Percentiles rank a stretch among this genome's conserved stretches.
Evolutionary conservation across 2,797 vertebrate species (phyloP).

Genomic region (Cyprinella venusta): DNA sequence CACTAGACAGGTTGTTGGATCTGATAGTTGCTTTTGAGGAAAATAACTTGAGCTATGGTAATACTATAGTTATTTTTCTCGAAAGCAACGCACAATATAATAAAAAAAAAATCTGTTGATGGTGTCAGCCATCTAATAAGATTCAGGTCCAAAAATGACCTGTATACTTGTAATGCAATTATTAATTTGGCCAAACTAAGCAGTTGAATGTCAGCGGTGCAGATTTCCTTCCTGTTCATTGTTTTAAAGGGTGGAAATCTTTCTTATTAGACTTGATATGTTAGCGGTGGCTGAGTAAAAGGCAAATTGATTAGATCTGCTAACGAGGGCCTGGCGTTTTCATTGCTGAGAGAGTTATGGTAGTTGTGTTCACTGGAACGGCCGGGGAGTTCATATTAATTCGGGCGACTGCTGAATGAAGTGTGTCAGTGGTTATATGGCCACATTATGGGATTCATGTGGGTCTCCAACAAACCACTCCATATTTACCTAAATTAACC

Average conservation of each 20-base stretch:
- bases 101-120: not conserved
- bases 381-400: not conserved
- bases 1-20: too few species aligned
- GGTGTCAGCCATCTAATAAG: not conserved
- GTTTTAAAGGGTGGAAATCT: conserved; percentile 27
- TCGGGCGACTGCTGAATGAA: conserved; percentile 2
- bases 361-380: not conserved
- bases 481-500: conserved; percentile 42
- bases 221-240: conserved; percentile 46
- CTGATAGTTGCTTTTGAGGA: too few species aligned
- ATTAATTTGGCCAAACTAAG: conserved; percentile 4
- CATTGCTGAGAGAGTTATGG: not conserved
- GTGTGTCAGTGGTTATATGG: conserved; percentile 60
- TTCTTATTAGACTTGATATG: conserved; percentile 20
- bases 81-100: not conserved
- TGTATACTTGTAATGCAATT: not conserved
- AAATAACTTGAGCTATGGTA: too few species aligned
- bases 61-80: not conserved
- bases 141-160: not conserved
- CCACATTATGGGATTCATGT: conserved; percentile 58
- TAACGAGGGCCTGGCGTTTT: not conserved
- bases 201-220: not conserved
- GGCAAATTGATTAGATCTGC: conserved; percentile 16
- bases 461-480: conserved; percentile 51
- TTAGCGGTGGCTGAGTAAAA: not conserved